Percentiles rank a stretch among this genome's conserved stretches.
phyloP scores from a whole-genome alignment of 2,797 vertebrate genomes.

The Crocidura indochinensis region DNA sequence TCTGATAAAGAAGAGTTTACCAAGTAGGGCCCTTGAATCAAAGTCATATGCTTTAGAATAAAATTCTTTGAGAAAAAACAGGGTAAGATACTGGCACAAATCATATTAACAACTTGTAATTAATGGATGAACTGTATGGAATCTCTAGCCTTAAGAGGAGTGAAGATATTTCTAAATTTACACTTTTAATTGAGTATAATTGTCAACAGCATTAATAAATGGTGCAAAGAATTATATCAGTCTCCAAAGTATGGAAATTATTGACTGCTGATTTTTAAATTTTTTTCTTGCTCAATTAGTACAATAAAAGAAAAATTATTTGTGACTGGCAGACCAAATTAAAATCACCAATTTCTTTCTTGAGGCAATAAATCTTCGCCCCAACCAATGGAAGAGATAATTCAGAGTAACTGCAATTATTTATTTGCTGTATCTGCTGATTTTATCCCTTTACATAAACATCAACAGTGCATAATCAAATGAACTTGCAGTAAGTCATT shows the following conservation, averaged over 20 bases:
- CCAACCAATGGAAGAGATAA: background rate
- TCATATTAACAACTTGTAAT: slow-evolving; percentile 17
- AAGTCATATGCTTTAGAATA: background rate
- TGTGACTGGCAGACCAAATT: slow-evolving; percentile 8
- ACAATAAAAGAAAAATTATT: slow-evolving; percentile 49
- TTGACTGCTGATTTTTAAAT: slow-evolving; percentile 24
- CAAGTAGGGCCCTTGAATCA: background rate
- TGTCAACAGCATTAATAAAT: slow-evolving; percentile 2
- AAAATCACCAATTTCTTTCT: slow-evolving; percentile 48
- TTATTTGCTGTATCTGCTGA: slow-evolving; percentile 25
- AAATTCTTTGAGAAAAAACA: background rate
- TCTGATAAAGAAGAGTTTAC: slow-evolving; percentile 6
- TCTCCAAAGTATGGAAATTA: slow-evolving; percentile 43
- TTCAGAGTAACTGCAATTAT: background rate
- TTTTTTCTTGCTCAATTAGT: slow-evolving; percentile 13
- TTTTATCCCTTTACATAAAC: slow-evolving; percentile 35
- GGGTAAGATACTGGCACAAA: background rate
- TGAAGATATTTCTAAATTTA: slow-evolving; percentile 23
- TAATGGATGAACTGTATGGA: background rate
- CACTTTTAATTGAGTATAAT: slow-evolving; percentile 52
- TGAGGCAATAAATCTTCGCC: background rate
- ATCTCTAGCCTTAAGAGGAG: background rate
- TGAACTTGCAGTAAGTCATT: slow-evolving; percentile 1
- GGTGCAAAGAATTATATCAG: background rate
- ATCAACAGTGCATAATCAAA: slow-evolving; percentile 39